Evolutionary conservation across 30 jellyfish, hydroid and myxozoan species (phyloP).

Genomic region (Hydra vulgaris): DNA sequence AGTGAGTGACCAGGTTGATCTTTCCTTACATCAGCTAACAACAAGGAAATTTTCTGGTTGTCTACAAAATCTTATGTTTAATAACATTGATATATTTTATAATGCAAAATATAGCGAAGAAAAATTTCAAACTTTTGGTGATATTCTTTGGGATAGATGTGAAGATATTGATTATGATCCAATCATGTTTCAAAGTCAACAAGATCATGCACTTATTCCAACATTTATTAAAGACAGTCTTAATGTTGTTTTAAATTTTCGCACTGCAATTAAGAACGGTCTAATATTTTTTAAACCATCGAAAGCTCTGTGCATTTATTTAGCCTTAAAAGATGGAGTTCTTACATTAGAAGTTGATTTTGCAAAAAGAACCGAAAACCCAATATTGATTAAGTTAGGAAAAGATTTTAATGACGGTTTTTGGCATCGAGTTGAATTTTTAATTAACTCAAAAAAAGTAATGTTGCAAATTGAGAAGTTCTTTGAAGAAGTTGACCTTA

Average conservation of each 20-base stretch:
- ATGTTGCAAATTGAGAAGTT: constrained; percentile 34
- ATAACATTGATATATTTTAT: constrained; percentile 47
- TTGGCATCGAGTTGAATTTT: constrained; percentile 81
- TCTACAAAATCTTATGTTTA: constrained; percentile 51
- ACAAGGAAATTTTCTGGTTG: constrained; percentile 70
- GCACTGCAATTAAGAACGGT: constrained; percentile 55
- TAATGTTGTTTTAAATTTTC: constrained; percentile 42
- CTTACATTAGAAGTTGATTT: constrained; percentile 52
- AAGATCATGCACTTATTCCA: constrained; percentile 49
- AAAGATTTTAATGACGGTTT: constrained; percentile 59
- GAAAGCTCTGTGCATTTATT: constrained; percentile 40
- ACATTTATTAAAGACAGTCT: constrained; percentile 54
- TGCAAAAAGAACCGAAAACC: constrained; percentile 27
- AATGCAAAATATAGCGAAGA: constrained; percentile 57
- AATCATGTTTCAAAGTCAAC: constrained; percentile 62
- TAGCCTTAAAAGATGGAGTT: constrained; percentile 52
- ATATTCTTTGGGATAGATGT: constrained; percentile 54
- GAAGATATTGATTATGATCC: constrained; percentile 52
- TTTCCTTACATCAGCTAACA: constrained; percentile 35
- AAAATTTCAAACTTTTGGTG: constrained; percentile 47
- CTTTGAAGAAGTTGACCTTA: constrained; percentile 9
- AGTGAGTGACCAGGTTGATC: constrained; percentile 25
- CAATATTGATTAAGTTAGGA: constrained; percentile 51
- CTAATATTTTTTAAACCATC: constrained; percentile 62
- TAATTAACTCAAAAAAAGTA: constrained; percentile 35